Evolutionary conservation across 2,888 invertebrate species (phyloP).

Genomic region (Hypomecis atomaria): DNA sequence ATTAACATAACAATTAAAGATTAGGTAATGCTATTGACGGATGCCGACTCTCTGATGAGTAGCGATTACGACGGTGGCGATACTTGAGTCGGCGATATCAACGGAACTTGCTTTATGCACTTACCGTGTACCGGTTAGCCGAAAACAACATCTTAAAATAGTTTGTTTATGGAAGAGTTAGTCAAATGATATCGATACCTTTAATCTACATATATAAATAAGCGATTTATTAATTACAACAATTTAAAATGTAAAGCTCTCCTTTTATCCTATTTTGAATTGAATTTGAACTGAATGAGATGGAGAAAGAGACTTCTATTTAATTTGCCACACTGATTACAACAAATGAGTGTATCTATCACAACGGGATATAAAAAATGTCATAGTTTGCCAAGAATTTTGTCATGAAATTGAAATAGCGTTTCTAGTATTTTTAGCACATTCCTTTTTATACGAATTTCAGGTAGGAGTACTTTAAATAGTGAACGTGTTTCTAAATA

Average conservation of each 20-base stretch:
- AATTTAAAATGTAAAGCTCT: too few relatives aligned
- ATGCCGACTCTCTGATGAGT: constrained; percentile 53
- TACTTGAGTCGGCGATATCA: constrained; percentile 32
- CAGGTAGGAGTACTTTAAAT: too few relatives aligned
- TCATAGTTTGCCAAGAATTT: constrained; percentile 5
- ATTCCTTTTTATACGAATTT: neutral
- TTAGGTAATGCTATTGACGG: constrained; percentile 67
- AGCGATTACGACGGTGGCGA: constrained; percentile 45
- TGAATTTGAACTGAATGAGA: too few relatives aligned
- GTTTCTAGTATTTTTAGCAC: constrained; percentile 1
- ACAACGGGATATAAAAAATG: neutral
- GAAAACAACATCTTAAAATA: constrained; percentile 6
- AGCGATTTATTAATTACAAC: too few relatives aligned
- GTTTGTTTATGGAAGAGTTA: constrained; percentile 1
- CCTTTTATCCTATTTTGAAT: too few relatives aligned
- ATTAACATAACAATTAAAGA: constrained; percentile 82
- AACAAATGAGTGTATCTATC: neutral
- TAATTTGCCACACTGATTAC: too few relatives aligned
- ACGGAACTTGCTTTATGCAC: constrained; percentile 26
- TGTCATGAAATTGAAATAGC: constrained; percentile 5
- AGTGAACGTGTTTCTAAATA: too few relatives aligned
- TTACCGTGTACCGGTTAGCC: neutral
- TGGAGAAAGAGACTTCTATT: too few relatives aligned
- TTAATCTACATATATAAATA: too few relatives aligned
- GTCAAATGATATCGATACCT: neutral